Percentiles rank a stretch among this genome's conserved stretches.
phyloP scores from a whole-genome alignment of 2,797 vertebrate species.

The Choloepus didactylus region DNA sequence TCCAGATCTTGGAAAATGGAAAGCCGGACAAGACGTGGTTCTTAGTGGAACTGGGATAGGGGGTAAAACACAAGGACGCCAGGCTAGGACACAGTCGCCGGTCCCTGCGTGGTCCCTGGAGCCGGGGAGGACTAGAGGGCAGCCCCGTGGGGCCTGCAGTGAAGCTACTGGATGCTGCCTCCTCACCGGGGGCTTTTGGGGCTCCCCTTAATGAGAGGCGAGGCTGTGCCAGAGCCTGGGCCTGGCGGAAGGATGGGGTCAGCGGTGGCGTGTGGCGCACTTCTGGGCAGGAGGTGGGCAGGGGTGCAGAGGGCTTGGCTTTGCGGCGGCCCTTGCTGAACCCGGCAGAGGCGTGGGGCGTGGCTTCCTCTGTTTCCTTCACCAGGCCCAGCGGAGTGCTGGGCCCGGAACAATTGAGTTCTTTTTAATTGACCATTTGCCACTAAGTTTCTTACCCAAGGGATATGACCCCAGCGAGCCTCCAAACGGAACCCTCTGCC shows the following conservation, averaged over 20 bases:
- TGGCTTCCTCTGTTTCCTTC: neutral
- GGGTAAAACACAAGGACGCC: neutral
- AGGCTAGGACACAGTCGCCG: neutral
- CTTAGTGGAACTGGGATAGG: neutral
- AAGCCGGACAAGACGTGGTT: neutral
- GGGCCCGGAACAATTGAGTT: neutral
- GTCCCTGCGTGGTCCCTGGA: neutral
- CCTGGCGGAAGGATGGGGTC: neutral
- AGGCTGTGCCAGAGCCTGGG: neutral
- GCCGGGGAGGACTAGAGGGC: too few species aligned
- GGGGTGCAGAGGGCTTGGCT: too few species aligned
- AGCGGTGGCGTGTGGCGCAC: too few species aligned
- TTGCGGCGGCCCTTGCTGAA: neutral
- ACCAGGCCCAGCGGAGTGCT: neutral
- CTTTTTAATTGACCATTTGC: neutral
- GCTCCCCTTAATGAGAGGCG: neutral
- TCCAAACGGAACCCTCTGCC: neutral
- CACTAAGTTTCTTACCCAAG: neutral
- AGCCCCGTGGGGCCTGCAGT: accelerated
- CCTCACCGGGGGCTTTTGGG: accelerated
- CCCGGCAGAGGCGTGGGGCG: accelerated
- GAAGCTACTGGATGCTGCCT: accelerated
- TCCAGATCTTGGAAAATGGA: neutral
- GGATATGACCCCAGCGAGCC: neutral
- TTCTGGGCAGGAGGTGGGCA: too few species aligned